Base-by-base conservation (phyloP, 2,797 vertebrate species). In the Eremophila alpestris region DNA sequence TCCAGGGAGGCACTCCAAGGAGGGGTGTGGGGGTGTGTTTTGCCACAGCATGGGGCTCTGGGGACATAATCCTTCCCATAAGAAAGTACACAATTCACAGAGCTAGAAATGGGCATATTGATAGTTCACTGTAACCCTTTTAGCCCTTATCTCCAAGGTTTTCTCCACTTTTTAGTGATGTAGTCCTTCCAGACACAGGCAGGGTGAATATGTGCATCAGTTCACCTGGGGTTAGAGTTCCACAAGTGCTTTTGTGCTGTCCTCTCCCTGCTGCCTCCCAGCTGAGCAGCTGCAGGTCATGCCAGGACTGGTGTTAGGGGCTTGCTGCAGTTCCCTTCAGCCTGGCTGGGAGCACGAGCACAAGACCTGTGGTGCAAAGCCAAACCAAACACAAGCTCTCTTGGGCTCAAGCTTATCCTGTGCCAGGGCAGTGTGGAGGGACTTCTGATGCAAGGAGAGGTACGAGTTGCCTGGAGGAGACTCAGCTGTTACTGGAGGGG, bases 31-130 rank as follows among this genome's bases (percentile, higher is more conserved):
- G 32, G 29, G 48, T 90, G 56, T 92, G 60, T 81, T 95, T 94
- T 94, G 86, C 46, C 32, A n/a, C 40, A 54, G 38, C 3, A 5
- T 1, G 2, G 45, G 71, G n/a, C 60, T 89, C 68, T 80, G 55
- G 46, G 88, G 75, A 46, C 32, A 21, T 79, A 94, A 89, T 83
- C 54, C 45, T 94, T 96, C 54, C 73, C 0, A 1, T 88, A 91
- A 94, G 49, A 71, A 87, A 63, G 73, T 85, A 56, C 77, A 54
- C 76, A 52, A 54, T 86, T 95, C 69, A 43, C 41, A 48, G 52
- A 43, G n/a, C 23, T 82, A 64, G 34, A 70, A 74, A 56, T 62
- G 19, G 16, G 22, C 43, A 13, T 2, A 7, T 29, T 80, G 36
- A 27, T 56, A 51, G 32, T 55, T 68, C 43, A 9, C 45, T 77